phyloP scores from a whole-genome alignment of 1,140 invertebrate species.

The Drosophila littoralis region DNA sequence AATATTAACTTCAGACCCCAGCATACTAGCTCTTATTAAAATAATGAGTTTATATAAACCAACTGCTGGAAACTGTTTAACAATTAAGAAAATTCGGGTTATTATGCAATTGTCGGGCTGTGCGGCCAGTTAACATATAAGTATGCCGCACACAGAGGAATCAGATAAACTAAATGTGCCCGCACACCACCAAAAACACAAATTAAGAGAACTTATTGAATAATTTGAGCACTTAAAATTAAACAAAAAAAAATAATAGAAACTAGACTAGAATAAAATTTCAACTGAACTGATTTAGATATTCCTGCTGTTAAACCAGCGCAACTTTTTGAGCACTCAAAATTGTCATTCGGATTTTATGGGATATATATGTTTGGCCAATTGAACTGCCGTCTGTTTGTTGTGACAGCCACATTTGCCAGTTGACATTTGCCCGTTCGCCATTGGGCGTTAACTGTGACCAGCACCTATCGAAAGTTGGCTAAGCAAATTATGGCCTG shows the following conservation, averaged over 20 bases:
- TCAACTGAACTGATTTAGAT: background rate
- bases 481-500: constrained; percentile 40
- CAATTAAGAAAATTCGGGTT: background rate
- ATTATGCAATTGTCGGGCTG: background rate
- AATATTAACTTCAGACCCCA: no score
- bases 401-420: constrained; percentile 1
- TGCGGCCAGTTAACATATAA: background rate
- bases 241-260: background rate
- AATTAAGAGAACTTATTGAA: background rate
- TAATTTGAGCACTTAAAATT: background rate
- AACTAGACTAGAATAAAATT: background rate
- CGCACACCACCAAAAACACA: background rate
- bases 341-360: background rate
- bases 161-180: background rate
- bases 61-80: background rate
- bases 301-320: background rate
- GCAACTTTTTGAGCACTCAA: background rate
- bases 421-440: background rate
- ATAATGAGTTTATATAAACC: no score
- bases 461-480: constrained; percentile 21
- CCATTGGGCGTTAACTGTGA: constrained; percentile 5
- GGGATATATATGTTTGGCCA: background rate
- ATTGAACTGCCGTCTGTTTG: background rate
- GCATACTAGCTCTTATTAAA: no score
- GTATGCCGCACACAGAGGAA: background rate